Evolutionary conservation across 2,113 vertebrate species (phyloP), one percentile per base, ranked within the genome.

Genomic region (Charadrius vociferus): DNA sequence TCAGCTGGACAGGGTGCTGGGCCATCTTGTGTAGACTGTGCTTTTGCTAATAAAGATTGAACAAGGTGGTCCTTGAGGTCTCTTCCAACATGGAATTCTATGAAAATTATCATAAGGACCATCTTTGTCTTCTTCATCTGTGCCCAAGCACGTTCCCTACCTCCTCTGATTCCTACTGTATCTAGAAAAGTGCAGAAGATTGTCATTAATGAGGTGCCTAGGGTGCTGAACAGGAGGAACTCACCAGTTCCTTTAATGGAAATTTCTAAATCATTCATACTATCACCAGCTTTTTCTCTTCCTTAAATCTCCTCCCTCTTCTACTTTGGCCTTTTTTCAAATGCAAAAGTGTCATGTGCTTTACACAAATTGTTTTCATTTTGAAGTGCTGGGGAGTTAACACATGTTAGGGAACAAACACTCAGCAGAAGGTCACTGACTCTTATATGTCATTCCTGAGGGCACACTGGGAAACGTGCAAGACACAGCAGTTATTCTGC

Each of bases 341-440:
- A 66, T 4, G 43, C 1, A 0, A 1, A 36, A 26, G 12, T 24
- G 15, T 39, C 45, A 72, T 3, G 8, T 15, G 23, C 43, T 88
- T 49, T 34, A 62, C 19, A 71, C 3, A 65, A 56, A 16, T 4
- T 6, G 21, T 32, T 81, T 81, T 61, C 45, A 47, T 56, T 67
- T 19, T 53, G 15, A 82, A 81, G 43, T 26, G 16, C 45, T 89
- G 27, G 6, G 9, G 16, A 95, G 6, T 55, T 47, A 77, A 77
- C 12, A 81, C 6, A 36, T 5, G 26, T 6, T 47, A n/a, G 14
- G 34, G 50, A 81, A 89, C 8, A 75, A 85, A 30, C 3, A 30
- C 9, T 80, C 55, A 80, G n/a, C 11, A 61, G 6, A 36, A 53
- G 0, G 1, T 59, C 62, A 68, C 12, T 55, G 39, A 62, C 9